Base-by-base conservation (phyloP, 2,797 vertebrate species). In the Malacoraja senta region DNA sequence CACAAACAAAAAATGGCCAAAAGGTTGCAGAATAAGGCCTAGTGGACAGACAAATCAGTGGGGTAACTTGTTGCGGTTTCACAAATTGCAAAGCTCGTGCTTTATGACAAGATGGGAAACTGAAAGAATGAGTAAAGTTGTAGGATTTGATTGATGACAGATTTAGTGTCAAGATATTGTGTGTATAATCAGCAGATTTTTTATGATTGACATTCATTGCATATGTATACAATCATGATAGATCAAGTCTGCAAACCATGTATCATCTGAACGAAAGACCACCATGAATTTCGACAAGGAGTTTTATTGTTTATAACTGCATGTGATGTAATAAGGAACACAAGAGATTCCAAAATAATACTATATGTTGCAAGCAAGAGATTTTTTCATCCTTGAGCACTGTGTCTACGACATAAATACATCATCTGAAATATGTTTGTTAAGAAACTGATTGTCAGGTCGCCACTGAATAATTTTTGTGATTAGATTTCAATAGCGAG, bases 401-500 rank as follows among this genome's bases (percentile, higher is more conserved):
- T 26, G 71, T 74, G 53, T 92, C 35, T 53, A n/a, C 15, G 53
- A 76, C 29, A 76, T 44, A 92, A 74, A 74, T 58, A 44, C 44
- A 92, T 53, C 44, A 44, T 68, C 68, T 71, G 68, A 91, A 91
- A 91, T 21, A 21, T 3, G 44, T 72, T 92, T 19, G 71, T n/a
- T 92, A n/a, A 76, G 71, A 76, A 92, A 24, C 71, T 58, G 68
- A 92, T 74, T 74, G 90, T 74, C 72, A 92, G 38, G 38, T 76
- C 74, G 65, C 88, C 88, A 91, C 71, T 76, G 71, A 76, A 58
- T 92, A 58, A 92, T 76, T 53, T 72, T 91, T 58, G 26, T 92
- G 90, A 92, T 92, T 76, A 76, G 65, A 91, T 74, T 91, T 65
- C 68, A 38, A 53, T 35, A 91, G 71, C 76, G 2, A 92, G 35